Base-by-base conservation (phyloP, 2,113 vertebrate genomes). In the Crotalus horridus region DNA sequence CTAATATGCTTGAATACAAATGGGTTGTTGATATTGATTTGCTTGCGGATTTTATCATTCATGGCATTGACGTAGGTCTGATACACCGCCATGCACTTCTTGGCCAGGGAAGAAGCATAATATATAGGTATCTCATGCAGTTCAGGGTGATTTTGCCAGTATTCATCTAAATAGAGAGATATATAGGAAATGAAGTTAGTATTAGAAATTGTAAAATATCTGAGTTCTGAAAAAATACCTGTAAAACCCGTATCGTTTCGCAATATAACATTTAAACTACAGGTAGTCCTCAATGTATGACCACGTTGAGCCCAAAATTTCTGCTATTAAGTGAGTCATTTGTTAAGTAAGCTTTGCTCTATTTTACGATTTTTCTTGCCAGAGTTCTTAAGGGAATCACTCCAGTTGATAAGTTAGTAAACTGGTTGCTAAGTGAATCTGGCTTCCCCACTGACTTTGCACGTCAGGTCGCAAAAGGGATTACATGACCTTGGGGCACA, bases 1-100 rank as follows among this genome's bases (percentile, higher is more conserved):
- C 99, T 99, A 93, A 99, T 99, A 94, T 99, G 99, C 95, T 99
- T 99, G 97, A 99, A 99, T 92, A 99, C 99, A 93, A 99, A 99
- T 0, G 99, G 99, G 91, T 99, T 99, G 95, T 99, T 99, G 96
- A 99, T 98, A 96, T 99, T 99, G 96, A 99, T 99, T 94, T 99
- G 99, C 92, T 99, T 99, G 96, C 99, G 99, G 95, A 99, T 99
- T 95, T 99, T 99, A 97, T 99, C 99, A 1, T 99, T 99, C 99
- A 99, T 99, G 93, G 99, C 99, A 1, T 99, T 99, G 85, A 99
- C 99, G 0, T 99, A 99, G 0, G 99, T 99, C 98, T 99, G 99
- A 95, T 99, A 99, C 90, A 99, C 99, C 0, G 99, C 99, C 99
- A 99, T 99, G 92, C 99, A 99, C 93, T 99, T 99, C 97, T 99